These are phyloP conservation scores for Sciurus vulgaris DNA, from an alignment of 2,797 vertebrate genomes.

Conservation along the genomic window DNA sequence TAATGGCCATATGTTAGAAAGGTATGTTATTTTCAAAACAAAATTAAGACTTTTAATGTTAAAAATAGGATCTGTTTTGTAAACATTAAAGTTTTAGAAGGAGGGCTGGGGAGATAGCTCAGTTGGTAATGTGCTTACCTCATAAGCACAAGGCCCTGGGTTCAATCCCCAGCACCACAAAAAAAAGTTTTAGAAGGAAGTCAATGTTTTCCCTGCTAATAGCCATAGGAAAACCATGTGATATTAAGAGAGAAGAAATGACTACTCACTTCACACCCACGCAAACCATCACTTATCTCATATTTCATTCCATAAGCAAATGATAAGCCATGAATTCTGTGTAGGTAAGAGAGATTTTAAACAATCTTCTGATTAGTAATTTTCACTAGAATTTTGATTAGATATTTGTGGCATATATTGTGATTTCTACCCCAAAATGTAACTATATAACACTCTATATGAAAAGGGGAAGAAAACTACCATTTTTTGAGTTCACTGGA, in stretches of 20 bases:
- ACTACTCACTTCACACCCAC: not conserved
- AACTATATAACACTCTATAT: not conserved
- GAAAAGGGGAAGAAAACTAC: not conserved
- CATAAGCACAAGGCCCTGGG: too few species aligned
- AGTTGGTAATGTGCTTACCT: too few species aligned
- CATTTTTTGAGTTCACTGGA: not conserved
- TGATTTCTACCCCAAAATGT: not conserved
- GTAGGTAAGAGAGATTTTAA: not conserved
- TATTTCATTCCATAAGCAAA: not conserved
- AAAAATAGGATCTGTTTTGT: not conserved
- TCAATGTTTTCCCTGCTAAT: slow-evolving; percentile 76
- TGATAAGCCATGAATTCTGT: not conserved
- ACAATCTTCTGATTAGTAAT: not conserved
- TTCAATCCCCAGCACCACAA: too few species aligned
- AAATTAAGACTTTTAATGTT: not conserved
- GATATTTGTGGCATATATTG: not conserved
- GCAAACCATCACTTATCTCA: not conserved
- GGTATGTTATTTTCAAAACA: not conserved
- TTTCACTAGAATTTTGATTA: not conserved
- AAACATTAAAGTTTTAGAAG: not conserved
- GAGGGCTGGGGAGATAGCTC: too few species aligned
- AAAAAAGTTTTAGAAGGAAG: too few species aligned
- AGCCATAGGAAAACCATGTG: not conserved
- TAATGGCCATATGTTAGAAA: not conserved
- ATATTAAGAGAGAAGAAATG: slow-evolving; percentile 60